Base-by-base conservation (phyloP, 2,113 vertebrate genomes). In the Elaphurus davidianus region DNA sequence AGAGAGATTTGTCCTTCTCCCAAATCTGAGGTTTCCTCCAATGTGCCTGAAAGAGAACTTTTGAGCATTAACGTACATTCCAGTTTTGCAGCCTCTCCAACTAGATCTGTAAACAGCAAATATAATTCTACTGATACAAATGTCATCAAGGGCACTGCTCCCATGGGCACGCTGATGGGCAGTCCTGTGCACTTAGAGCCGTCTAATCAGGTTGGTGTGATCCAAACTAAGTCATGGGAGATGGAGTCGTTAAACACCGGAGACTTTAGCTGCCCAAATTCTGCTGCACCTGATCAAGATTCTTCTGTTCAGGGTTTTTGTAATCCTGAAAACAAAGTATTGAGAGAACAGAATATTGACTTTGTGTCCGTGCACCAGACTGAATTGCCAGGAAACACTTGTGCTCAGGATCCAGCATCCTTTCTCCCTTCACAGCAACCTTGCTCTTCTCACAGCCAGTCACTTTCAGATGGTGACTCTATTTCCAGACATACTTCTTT, bases 291-390 rank as follows among this genome's bases (percentile, higher is more conserved):
- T 91, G 99, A 99, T 89, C 98, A 98, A 90, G 98, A 99, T 36
- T 86, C 93, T 96, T 93, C 92, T 90, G 21, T 96, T 76, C 59
- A 15, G 96, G 85, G 87, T 55, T 23, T 94, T 89, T 98, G 88
- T 96, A 97, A 87, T 98, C 98, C 98, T 97, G 99, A 99, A 96
- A 99, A 89, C 93, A 98, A 98, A 97, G 89, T 89, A 0, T 57
- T 98, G 40, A 99, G 98, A 98, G 99, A 99, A 60, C 98, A 98
- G n/a, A 98, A 97, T 47, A 87, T 45, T 96, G 98, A 99, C 23
- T 88, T 97, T 97, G 98, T 99, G 94, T 97, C 98, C 94, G 97
- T 98, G 36, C 97, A 91, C 52, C 97, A 96, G 14, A 40, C 96
- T 97, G 99, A 99, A 92, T 94, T 98, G 7, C 89, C 98, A 90